These are phyloP conservation scores for Choloepus hoffmanni DNA, from an alignment of 2,113 vertebrate genomes.

Conservation along the genomic window DNA sequence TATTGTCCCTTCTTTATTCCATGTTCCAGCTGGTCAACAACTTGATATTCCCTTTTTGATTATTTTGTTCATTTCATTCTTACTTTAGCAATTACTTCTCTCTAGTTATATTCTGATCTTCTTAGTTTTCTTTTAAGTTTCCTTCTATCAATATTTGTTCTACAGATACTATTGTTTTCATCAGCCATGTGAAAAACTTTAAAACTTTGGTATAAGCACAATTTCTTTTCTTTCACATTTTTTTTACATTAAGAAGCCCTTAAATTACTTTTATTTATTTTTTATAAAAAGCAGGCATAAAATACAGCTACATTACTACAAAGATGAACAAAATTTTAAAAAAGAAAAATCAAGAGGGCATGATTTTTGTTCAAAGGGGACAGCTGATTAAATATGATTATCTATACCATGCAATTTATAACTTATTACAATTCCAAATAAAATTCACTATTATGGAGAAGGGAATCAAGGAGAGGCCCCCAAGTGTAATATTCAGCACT, in stretches of 20 bases:
- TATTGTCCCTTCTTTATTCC: not conserved
- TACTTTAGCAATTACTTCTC: not conserved
- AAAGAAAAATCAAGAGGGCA: constrained; percentile 45
- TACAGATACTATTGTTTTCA: not conserved
- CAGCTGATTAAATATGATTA: constrained; percentile 67
- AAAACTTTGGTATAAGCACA: not conserved
- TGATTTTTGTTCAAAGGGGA: constrained; percentile 61
- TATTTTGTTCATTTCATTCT: not conserved
- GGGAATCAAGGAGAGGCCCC: not conserved
- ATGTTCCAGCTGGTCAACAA: not conserved
- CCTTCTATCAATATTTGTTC: not conserved
- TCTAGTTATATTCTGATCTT: not conserved
- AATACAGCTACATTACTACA: constrained; percentile 82
- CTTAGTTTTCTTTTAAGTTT: not conserved
- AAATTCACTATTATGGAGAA: constrained; percentile 37
- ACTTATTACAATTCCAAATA: constrained; percentile 71
- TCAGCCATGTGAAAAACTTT: not conserved
- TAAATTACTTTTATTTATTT: constrained; percentile 70
- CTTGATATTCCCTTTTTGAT: not conserved
- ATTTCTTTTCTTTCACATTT: constrained; percentile 19
- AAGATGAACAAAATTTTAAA: constrained; percentile 72
- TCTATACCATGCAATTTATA: constrained; percentile 79
- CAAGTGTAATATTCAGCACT: not conserved
- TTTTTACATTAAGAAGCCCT: not conserved
- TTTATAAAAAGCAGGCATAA: constrained; percentile 82